These are phyloP conservation scores for Augochlorella aurata DNA, from an alignment of 2,888 invertebrate species.

Conservation along the genomic window DNA sequence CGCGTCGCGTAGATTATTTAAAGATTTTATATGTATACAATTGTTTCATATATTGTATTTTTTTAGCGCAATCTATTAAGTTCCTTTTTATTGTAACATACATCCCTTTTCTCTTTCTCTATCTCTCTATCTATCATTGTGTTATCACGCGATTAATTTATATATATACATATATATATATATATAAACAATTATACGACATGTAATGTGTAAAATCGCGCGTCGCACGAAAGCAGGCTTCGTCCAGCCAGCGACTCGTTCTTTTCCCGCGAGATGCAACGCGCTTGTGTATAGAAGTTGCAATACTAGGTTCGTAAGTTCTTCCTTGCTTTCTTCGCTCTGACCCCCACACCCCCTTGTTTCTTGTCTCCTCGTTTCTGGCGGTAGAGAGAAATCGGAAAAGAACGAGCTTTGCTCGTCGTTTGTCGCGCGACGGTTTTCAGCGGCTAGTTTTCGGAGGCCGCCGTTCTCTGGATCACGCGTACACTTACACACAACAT, in stretches of 20 bases:
- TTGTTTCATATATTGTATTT: conserved; percentile 78
- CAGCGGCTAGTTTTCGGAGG: not conserved
- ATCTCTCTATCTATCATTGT: conserved; percentile 53
- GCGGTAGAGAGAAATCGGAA: not conserved
- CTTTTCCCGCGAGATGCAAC: conserved; percentile 39
- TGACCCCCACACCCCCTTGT: not conserved
- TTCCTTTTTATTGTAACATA: conserved; percentile 75
- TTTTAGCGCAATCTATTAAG: conserved; percentile 76
- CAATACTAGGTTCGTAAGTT: conserved; percentile 77
- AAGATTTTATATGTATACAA: conserved; percentile 77
- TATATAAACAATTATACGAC: not conserved
- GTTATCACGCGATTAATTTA: conserved; percentile 68
- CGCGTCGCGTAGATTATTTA: conserved; percentile 75
- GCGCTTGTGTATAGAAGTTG: conserved; percentile 65
- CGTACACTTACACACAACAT: conserved; percentile 8
- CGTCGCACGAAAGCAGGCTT: conserved; percentile 32
- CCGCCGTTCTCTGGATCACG: not conserved
- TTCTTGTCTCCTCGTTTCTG: not conserved
- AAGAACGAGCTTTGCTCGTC: not conserved
- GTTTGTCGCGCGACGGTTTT: not conserved
- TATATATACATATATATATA: conserved; percentile 19
- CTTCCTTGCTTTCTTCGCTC: not conserved
- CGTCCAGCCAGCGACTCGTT: conserved; percentile 13
- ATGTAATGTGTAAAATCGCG: conserved; percentile 23
- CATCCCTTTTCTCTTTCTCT: conserved; percentile 48